A percentile compares a stretch with the other conserved stretches of the same genome.
These are phyloP conservation scores for Caprella mutica DNA, from an alignment of 2,888 invertebrate species.

Conservation along the genomic window DNA sequence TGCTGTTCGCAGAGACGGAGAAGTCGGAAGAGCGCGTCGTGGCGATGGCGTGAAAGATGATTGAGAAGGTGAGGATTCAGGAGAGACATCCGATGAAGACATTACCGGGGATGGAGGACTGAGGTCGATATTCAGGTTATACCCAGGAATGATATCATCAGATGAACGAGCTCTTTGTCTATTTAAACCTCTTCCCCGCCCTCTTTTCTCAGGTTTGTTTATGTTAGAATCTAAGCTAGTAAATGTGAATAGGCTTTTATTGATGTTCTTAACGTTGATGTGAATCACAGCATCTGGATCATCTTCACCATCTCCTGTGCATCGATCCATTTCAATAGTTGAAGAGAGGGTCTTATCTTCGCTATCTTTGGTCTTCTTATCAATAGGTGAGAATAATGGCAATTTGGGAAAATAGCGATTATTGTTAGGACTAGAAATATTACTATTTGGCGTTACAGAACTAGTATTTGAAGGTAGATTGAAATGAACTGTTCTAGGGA, in stretches of 20 bases:
- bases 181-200: background rate
- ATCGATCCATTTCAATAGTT: too few species aligned
- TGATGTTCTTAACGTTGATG: constrained; percentile 7
- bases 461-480: too few species aligned
- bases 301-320: constrained; percentile 7
- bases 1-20: background rate
- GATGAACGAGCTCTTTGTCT: background rate
- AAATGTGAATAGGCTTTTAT: background rate
- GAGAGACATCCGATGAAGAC: constrained; percentile 1
- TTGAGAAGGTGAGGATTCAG: constrained; percentile 2
- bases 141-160: constrained; percentile 2
- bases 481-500: too few species aligned
- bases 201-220: background rate
- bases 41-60: constrained; percentile 6
- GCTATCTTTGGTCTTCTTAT: background rate
- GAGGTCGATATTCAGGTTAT: constrained; percentile 5
- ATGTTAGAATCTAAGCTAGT: background rate
- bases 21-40: background rate
- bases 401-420: background rate
- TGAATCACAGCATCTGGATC: constrained; percentile 9
- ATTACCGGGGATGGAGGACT: constrained; percentile 4
- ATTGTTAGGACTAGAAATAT: background rate
- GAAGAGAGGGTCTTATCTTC: background rate
- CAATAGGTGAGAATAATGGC: background rate
- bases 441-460: too few species aligned